Evolutionary conservation across 2,113 vertebrate genomes (phyloP).

Genomic region (Telmatochromis sp.): DNA sequence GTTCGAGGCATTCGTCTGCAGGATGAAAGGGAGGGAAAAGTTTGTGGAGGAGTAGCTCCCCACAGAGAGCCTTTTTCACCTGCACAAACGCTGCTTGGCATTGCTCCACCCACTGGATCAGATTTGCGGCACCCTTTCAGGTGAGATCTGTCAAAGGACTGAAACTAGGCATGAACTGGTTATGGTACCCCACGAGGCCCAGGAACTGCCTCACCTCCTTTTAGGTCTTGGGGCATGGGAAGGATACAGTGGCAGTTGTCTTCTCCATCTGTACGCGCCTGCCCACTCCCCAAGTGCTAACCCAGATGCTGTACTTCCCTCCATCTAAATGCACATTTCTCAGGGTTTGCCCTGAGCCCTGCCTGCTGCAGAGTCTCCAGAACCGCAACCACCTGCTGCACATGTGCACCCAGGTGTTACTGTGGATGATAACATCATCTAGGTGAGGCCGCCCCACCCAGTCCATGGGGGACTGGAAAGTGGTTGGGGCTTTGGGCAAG

Average conservation of each 20-base stretch:
- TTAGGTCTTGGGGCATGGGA: rapidly evolving
- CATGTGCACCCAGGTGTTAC: too few species aligned
- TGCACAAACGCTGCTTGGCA: not conserved
- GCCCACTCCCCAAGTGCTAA: not conserved
- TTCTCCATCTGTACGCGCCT: not conserved
- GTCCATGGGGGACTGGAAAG: too few species aligned
- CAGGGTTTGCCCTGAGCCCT: too few species aligned
- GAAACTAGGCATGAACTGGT: not conserved
- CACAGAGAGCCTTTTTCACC: not conserved
- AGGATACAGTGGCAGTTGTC: not conserved
- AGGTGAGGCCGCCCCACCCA: too few species aligned
- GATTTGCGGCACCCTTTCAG: not conserved
- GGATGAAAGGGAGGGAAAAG: not conserved
- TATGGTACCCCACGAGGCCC: not conserved
- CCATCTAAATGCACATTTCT: too few species aligned
- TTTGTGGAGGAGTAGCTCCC: not conserved
- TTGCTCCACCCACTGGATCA: not conserved
- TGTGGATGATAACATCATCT: too few species aligned
- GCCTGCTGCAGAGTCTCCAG: too few species aligned
- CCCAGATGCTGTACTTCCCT: too few species aligned
- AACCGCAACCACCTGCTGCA: too few species aligned
- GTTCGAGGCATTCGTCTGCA: not conserved
- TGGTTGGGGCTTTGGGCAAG: too few species aligned
- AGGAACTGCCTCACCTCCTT: not conserved
- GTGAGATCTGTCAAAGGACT: not conserved